Percentiles rank a stretch among this genome's conserved stretches.
Conservation (phyloP, 2,113 vertebrate species). For the Macquaria australasica region DNA sequence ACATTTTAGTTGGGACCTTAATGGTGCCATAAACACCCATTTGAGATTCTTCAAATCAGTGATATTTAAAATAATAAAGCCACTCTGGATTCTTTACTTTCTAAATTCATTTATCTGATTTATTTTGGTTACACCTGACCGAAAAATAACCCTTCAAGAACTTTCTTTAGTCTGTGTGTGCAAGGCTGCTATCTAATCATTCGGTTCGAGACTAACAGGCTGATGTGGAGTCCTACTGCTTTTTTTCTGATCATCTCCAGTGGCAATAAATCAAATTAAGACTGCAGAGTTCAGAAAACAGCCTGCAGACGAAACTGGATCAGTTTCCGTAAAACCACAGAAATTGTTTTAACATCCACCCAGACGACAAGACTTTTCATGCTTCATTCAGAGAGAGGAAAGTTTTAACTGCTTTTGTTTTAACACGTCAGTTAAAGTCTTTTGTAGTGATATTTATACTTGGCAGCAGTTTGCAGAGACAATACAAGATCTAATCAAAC, state of each 20-base stretch:
- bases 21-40: not conserved
- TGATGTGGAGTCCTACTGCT: not conserved
- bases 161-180: not conserved
- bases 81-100: not conserved
- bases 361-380: not conserved
- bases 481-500: constrained; percentile 1
- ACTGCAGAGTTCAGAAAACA: constrained; percentile 13
- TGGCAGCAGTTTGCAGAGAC: constrained; percentile 1
- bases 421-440: not conserved
- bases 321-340: not conserved
- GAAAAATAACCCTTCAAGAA: not conserved
- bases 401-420: not conserved
- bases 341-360: not conserved
- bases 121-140: not conserved
- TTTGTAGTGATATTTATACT: not conserved
- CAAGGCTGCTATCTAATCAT: not conserved
- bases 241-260: constrained; percentile 10
- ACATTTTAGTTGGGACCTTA: not conserved
- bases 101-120: not conserved
- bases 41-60: not conserved
- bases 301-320: constrained; percentile 4
- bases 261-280: constrained; percentile 27
- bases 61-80: not conserved
- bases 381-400: not conserved
- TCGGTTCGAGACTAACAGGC: not conserved